Conservation (phyloP, 1,140 invertebrate species). For the Aphaenogaster floridana region DNA sequence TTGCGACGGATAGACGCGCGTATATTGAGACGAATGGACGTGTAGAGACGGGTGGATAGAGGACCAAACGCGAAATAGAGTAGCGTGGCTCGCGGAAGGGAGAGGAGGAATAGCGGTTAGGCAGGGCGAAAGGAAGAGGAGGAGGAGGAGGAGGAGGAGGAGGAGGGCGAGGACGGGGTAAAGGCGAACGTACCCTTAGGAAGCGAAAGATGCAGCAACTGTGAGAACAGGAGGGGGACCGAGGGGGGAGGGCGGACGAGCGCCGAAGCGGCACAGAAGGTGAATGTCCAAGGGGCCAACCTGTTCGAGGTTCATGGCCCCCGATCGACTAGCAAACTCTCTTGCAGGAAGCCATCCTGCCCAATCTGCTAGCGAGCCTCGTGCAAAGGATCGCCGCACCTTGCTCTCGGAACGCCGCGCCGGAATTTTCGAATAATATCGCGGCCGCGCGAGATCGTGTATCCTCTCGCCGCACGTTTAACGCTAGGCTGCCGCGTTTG, state of each 20-base stretch:
- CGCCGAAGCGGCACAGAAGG: slow-evolving; percentile 82
- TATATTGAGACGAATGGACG: slow-evolving; percentile 38
- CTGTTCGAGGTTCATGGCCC: slow-evolving; percentile 87
- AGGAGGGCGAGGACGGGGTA: slow-evolving; percentile 46
- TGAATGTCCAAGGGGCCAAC: slow-evolving; percentile 87
- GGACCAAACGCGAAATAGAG: slow-evolving; percentile 68
- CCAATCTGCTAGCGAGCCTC: slow-evolving; percentile 82
- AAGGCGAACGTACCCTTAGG: slow-evolving; percentile 72
- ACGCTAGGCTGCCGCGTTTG: not conserved
- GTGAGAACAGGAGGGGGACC: slow-evolving; percentile 69
- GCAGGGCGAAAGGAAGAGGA: slow-evolving; percentile 1
- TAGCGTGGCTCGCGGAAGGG: slow-evolving; percentile 40
- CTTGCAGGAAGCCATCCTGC: slow-evolving; percentile 82
- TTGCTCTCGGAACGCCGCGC: slow-evolving; percentile 34
- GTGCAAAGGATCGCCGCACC: slow-evolving; percentile 79
- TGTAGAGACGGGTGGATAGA: slow-evolving; percentile 39
- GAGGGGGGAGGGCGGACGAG: slow-evolving; percentile 71
- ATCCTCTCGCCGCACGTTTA: not conserved
- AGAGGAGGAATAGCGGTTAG: slow-evolving; percentile 39
- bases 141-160: not conserved
- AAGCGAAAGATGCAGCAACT: slow-evolving; percentile 66
- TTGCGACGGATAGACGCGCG: slow-evolving; percentile 21
- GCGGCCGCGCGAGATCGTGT: not conserved
- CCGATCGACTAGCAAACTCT: slow-evolving; percentile 85
- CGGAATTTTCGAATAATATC: slow-evolving; percentile 32